These are phyloP conservation scores for Thera britannica DNA, from an alignment of 2,888 invertebrate species.

Conservation along the genomic window DNA sequence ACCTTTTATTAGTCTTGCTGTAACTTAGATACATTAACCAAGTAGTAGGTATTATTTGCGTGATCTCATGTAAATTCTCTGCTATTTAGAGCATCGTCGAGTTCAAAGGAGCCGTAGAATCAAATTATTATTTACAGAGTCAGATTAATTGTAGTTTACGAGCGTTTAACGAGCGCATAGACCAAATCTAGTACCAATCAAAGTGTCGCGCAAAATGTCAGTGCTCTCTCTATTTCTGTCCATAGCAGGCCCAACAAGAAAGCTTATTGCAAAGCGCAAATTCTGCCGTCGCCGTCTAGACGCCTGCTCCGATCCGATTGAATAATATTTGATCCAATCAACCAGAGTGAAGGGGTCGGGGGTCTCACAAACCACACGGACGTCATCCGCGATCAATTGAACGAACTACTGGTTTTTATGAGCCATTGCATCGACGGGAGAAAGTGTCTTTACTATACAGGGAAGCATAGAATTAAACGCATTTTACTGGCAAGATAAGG, in stretches of 20 bases:
- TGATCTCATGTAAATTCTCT: constrained; percentile 13
- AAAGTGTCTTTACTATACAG: constrained; percentile 46
- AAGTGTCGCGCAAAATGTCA: constrained; percentile 75
- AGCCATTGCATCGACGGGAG: constrained; percentile 46
- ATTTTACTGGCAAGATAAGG: constrained; percentile 13
- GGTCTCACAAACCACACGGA: constrained; percentile 67
- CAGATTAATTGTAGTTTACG: constrained; percentile 49
- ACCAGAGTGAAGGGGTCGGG: constrained; percentile 73
- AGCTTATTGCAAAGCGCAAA: constrained; percentile 77
- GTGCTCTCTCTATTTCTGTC: constrained; percentile 80
- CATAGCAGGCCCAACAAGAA: constrained; percentile 76
- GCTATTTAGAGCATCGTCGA: constrained; percentile 17
- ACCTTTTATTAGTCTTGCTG: too few species aligned
- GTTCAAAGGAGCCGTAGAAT: constrained; percentile 32
- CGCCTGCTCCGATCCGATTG: constrained; percentile 76
- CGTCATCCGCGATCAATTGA: constrained; percentile 67
- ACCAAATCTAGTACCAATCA: constrained; percentile 71
- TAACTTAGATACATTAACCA: too few species aligned
- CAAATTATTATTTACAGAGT: constrained; percentile 30
- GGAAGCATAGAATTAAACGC: constrained; percentile 21
- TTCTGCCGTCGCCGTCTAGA: constrained; percentile 81
- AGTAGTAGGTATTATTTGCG: too few species aligned
- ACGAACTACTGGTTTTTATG: constrained; percentile 55
- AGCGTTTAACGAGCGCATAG: constrained; percentile 62
- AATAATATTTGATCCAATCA: constrained; percentile 84